Conservation (phyloP, 2,888 invertebrate genomes). For the Adela reaumurella region DNA sequence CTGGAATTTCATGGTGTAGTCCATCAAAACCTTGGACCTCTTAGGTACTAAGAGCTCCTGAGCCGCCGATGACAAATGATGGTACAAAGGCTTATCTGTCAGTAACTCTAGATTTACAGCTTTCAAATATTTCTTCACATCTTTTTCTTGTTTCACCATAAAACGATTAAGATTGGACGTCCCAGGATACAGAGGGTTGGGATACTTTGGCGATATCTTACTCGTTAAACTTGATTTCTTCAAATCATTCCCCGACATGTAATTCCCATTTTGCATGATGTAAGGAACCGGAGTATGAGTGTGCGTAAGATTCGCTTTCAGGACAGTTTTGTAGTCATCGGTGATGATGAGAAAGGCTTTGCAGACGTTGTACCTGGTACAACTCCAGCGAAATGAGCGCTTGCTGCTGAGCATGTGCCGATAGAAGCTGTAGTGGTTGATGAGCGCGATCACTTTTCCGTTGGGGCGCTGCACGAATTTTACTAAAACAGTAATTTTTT, state of each 20-base stretch:
- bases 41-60: too few relatives aligned
- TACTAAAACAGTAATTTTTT: constrained; percentile 16
- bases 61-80: too few relatives aligned
- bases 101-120: too few relatives aligned
- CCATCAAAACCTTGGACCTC: too few relatives aligned
- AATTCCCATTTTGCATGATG: background rate
- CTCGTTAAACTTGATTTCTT: too few relatives aligned
- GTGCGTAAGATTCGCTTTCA: constrained; percentile 33
- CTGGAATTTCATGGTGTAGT: too few relatives aligned
- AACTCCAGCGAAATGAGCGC: constrained; percentile 41
- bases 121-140: too few relatives aligned
- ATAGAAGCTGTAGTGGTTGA: constrained; percentile 44
- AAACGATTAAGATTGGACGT: too few relatives aligned
- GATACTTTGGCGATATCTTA: too few relatives aligned
- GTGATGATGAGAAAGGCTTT: constrained; percentile 40
- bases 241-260: background rate
- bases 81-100: too few relatives aligned
- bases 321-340: constrained; percentile 29
- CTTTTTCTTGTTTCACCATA: too few relatives aligned
- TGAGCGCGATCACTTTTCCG: constrained; percentile 35
- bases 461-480: constrained; percentile 41
- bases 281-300: constrained; percentile 27
- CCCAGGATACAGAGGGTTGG: too few relatives aligned
- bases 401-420: constrained; percentile 37
- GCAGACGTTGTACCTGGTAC: constrained; percentile 40